These are phyloP conservation scores for Epinotia bilunana DNA, from an alignment of 2,888 invertebrate genomes.

Conservation along the genomic window DNA sequence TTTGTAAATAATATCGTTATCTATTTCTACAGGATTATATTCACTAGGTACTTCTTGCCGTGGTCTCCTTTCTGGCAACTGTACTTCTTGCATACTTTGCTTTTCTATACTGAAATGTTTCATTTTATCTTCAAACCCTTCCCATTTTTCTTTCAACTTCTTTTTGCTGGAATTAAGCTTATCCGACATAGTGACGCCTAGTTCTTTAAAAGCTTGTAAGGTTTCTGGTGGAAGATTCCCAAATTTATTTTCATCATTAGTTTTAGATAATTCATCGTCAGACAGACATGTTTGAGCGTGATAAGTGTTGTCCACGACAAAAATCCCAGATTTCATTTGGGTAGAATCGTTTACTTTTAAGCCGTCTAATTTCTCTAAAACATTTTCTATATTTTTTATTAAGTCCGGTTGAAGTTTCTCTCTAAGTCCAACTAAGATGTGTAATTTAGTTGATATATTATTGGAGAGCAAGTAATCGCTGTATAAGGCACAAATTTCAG, in stretches of 20 bases:
- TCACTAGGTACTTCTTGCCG: slow-evolving; percentile 54
- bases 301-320: slow-evolving; percentile 80
- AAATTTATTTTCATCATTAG: slow-evolving; percentile 69
- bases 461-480: slow-evolving; percentile 79
- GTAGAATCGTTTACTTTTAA: slow-evolving; percentile 72
- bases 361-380: slow-evolving; percentile 68
- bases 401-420: slow-evolving; percentile 76
- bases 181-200: slow-evolving; percentile 78
- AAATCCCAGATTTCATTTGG: slow-evolving; percentile 84
- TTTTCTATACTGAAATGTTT: slow-evolving; percentile 73
- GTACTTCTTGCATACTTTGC: slow-evolving; percentile 50
- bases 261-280: slow-evolving; percentile 59
- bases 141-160: slow-evolving; percentile 83
- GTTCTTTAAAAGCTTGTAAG: slow-evolving; percentile 80
- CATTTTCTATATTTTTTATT: slow-evolving; percentile 70
- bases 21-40: slow-evolving; percentile 53
- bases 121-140: slow-evolving; percentile 79
- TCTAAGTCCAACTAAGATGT: slow-evolving; percentile 79
- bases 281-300: slow-evolving; percentile 65
- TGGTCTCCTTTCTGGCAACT: slow-evolving; percentile 39
- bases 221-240: slow-evolving; percentile 72
- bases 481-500: slow-evolving; percentile 84
- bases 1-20: slow-evolving; percentile 74
- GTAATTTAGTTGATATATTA: slow-evolving; percentile 78
- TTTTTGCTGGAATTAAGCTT: slow-evolving; percentile 82